Percentiles rank a stretch among this genome's conserved stretches.
These are phyloP conservation scores for Dexiosoma caninum DNA, from an alignment of 2,888 invertebrate genomes.

Conservation along the genomic window DNA sequence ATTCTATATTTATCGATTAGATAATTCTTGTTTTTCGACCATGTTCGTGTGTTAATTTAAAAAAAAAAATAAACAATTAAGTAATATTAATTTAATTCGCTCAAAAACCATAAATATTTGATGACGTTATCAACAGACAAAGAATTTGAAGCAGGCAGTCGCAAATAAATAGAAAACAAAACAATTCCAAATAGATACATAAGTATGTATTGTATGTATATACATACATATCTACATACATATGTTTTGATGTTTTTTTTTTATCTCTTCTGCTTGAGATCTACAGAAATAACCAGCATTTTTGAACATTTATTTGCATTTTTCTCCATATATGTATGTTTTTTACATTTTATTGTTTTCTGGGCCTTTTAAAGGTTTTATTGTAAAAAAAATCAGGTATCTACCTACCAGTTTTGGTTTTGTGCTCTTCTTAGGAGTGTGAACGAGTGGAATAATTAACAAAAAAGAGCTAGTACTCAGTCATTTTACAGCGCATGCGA, in stretches of 20 bases:
- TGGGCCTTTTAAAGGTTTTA: neutral
- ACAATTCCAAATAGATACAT: neutral
- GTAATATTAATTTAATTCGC: neutral
- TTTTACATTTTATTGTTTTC: neutral
- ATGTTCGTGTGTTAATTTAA: conserved; percentile 10
- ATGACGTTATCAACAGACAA: conserved; percentile 43
- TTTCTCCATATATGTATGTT: neutral
- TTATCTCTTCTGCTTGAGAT: conserved; percentile 5
- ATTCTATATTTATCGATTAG: conserved; percentile 31
- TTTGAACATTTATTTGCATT: conserved; percentile 7
- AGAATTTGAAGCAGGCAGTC: neutral
- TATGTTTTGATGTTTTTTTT: neutral
- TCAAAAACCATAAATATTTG: conserved; percentile 8
- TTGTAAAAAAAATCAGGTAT: conserved; percentile 46
- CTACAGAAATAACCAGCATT: neutral
- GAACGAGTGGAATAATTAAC: neutral
- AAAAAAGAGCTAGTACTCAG: conserved; percentile 33
- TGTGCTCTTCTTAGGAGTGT: neutral
- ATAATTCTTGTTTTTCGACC: conserved; percentile 26
- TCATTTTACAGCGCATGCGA: conserved; percentile 38
- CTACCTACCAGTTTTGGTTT: conserved; percentile 35
- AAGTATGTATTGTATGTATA: conserved; percentile 16
- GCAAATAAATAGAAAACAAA: conserved; percentile 19
- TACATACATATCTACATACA: too few species aligned
- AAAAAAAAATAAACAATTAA: neutral